phyloP scores from a whole-genome alignment of 2,113 vertebrate species.

The Nothocercus nigrocapillus region DNA sequence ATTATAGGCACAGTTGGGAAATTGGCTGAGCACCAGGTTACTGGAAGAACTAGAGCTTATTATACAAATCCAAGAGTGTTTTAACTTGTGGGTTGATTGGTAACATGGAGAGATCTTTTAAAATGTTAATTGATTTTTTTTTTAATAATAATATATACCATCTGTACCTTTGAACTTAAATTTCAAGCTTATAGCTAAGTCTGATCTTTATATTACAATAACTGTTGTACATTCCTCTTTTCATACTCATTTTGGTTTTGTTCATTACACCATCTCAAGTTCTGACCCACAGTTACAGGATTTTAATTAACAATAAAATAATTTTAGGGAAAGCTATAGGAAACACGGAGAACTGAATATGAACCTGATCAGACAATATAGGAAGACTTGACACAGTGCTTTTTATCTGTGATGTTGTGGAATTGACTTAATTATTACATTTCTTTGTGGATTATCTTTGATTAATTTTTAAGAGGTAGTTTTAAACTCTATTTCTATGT shows the following conservation, averaged over 20 bases:
- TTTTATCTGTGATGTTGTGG: neutral
- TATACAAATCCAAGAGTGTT: slow-evolving; percentile 39
- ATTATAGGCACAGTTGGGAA: slow-evolving; percentile 56
- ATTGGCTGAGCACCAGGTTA: slow-evolving; percentile 43
- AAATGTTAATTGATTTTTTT: slow-evolving; percentile 49
- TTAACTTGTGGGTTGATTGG: slow-evolving; percentile 27
- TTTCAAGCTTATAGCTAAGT: slow-evolving; percentile 46
- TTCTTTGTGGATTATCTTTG: neutral
- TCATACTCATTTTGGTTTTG: neutral
- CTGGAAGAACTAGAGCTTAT: slow-evolving; percentile 20
- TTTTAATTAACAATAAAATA: slow-evolving; percentile 3
- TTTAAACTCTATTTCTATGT: neutral
- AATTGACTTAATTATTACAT: neutral
- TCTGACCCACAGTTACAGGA: neutral
- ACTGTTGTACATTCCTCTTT: slow-evolving; percentile 2
- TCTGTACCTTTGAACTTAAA: slow-evolving; percentile 55
- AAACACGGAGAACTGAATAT: neutral
- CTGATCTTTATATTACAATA: neutral
- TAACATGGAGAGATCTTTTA: slow-evolving; percentile 40
- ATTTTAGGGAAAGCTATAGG: neutral
- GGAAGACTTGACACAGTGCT: neutral
- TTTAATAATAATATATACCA: slow-evolving; percentile 26
- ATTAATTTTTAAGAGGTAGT: neutral
- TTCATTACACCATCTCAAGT: neutral
- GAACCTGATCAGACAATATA: neutral